Base-by-base conservation (phyloP, 2,888 invertebrate species). In the Achlya flavicornis region DNA sequence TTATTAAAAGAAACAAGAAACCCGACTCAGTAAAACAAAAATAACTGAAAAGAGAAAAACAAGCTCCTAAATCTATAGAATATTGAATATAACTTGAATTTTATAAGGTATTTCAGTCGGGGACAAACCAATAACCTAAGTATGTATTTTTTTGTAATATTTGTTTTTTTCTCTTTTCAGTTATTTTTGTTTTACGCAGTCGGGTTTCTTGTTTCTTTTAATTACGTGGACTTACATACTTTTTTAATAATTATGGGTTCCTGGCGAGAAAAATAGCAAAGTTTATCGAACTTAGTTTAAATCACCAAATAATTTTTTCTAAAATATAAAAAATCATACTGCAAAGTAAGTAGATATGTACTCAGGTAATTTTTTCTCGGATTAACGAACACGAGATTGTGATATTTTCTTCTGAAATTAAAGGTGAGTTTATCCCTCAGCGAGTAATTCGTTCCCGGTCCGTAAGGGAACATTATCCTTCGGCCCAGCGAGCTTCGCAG, bases 361-460 rank as follows among this genome's bases (percentile, higher is more conserved):
- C 80, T 78, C 88, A 88, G 87, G 89, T 90, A 90, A 84, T 83
- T 79, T 82, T 81, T 82, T 85, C 85, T 85, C 83, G 77, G 80
- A 84, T 85, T 83, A 81, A 79, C 77, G 71, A 82, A 80, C 77
- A 72, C 79, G 75, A 82, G 84, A 87, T 88, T 85, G 80, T 76
- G 79, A 84, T 85, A 83, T 83, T 86, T 53, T 88, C 81, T 81
- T 78, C 76, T 83, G 83, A 91, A 92, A 91, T 89, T 86, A 87
- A 84, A 89, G 85, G 84, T 84, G 85, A 86, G 88, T 92, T 92
- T 89, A 92, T 92, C 90, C 92, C 81, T 90, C 86, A 86, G 74
- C 89, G 89, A 85, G 88, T 92, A 93, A 91, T 92, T 89, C 88
- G 86, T 89, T 89, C 88, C 78, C 86, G 86, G 85, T 74, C 87